phyloP scores from a whole-genome alignment of 2,888 invertebrate species.

The Drosophila atripex region DNA sequence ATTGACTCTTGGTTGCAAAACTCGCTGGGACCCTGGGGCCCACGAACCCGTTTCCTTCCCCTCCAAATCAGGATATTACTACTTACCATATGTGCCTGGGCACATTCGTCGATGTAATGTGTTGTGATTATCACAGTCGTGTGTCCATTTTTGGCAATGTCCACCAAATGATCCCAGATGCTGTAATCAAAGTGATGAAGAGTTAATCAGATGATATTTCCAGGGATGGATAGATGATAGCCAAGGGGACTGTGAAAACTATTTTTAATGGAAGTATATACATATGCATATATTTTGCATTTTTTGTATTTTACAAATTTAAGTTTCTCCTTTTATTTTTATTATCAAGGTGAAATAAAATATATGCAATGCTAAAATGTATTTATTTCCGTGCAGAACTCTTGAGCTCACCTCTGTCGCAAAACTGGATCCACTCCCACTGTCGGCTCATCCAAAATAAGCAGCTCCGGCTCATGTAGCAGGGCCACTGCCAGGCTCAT shows the following conservation, averaged over 20 bases:
- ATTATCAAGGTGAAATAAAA: too few relatives aligned
- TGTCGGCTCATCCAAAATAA: conserved; percentile 96
- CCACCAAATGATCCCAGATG: conserved; percentile 93
- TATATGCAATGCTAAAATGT: background rate
- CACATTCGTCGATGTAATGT: conserved; percentile 94
- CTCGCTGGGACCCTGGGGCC: background rate
- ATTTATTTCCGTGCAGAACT: conserved; percentile 3
- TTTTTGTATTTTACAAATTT: background rate
- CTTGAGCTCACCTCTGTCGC: conserved; percentile 87
- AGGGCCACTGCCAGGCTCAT: conserved; percentile 95
- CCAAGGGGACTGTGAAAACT: background rate
- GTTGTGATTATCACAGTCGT: conserved; percentile 94
- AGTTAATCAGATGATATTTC: conserved; percentile 35
- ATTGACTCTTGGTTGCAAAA: conserved; percentile 61
- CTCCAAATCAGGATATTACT: background rate
- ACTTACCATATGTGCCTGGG: conserved; percentile 91
- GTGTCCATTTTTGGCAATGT: conserved; percentile 89
- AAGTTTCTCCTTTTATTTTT: background rate
- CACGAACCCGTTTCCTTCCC: background rate
- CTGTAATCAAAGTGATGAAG: conserved; percentile 82
- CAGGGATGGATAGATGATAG: background rate
- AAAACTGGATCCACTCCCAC: conserved; percentile 96
- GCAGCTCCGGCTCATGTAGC: conserved; percentile 93
- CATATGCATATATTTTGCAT: too few relatives aligned
- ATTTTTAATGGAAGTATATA: background rate